Evolutionary conservation across 2,113 vertebrate genomes (phyloP).

Genomic region (Thamnophis sirtalis): DNA sequence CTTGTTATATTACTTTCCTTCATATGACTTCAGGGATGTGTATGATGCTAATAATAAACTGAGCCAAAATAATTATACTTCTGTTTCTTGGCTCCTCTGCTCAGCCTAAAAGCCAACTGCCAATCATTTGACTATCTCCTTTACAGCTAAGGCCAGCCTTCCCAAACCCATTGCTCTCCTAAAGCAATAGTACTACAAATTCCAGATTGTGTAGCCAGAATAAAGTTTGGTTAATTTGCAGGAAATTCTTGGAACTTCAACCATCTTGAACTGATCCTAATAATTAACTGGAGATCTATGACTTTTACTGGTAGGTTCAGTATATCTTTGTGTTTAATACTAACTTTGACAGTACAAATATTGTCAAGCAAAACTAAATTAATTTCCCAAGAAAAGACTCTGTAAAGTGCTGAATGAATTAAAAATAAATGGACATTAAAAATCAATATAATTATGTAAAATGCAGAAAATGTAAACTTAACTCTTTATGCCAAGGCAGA

Average conservation of each 20-base stretch:
- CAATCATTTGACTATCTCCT: not conserved
- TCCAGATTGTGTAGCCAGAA: not conserved
- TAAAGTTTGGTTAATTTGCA: not conserved
- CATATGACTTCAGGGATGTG: not conserved
- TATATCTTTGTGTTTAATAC: constrained; percentile 51
- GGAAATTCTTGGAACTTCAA: not conserved
- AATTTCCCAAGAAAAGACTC: constrained; percentile 52
- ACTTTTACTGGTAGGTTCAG: constrained; percentile 56
- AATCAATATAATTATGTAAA: constrained; percentile 67
- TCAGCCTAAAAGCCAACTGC: not conserved
- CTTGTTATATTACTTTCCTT: too few relatives aligned
- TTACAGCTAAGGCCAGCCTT: not conserved
- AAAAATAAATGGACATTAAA: constrained; percentile 73
- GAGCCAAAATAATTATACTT: not conserved
- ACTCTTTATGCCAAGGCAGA: constrained; percentile 41
- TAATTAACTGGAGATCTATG: constrained; percentile 43
- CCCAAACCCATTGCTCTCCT: not conserved
- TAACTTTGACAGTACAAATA: constrained; percentile 50
- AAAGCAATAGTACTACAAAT: too few relatives aligned
- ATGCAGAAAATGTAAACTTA: constrained; percentile 59
- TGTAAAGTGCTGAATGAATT: constrained; percentile 61
- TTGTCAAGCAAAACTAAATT: constrained; percentile 61
- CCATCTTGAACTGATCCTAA: constrained; percentile 45
- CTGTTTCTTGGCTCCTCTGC: not conserved
- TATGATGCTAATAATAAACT: not conserved